Conservation (phyloP, 2,797 vertebrate species). For the Tamandua tetradactyla region DNA sequence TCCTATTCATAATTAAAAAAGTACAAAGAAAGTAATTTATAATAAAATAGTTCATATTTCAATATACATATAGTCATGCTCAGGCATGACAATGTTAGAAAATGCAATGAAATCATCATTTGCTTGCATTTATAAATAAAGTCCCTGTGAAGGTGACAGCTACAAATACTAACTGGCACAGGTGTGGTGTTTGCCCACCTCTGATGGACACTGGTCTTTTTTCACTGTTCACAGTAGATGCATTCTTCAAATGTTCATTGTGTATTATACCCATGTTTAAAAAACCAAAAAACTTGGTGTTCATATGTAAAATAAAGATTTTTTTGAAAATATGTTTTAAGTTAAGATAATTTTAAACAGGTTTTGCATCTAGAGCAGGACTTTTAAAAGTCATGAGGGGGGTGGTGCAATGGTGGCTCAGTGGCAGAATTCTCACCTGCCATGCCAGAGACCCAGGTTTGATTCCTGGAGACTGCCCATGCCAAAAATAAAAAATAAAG, state of each 20-base stretch:
- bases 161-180: background rate
- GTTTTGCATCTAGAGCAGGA: background rate
- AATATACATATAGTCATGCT: background rate
- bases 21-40: slow-evolving; percentile 14
- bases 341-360: background rate
- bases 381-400: background rate
- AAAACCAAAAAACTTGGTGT: background rate
- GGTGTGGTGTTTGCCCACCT: background rate
- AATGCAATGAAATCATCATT: slow-evolving; percentile 18
- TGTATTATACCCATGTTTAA: too few species aligned
- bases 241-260: too few species aligned
- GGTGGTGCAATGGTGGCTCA: too few species aligned
- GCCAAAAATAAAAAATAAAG: too few species aligned
- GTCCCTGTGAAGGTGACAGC: background rate
- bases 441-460: too few species aligned
- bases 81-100: background rate
- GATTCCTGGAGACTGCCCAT: too few species aligned
- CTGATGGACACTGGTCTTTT: background rate
- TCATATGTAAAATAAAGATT: slow-evolving; percentile 4
- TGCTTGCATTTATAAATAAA: slow-evolving; percentile 17
- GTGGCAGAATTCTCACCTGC: too few species aligned
- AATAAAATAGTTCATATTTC: slow-evolving; percentile 35
- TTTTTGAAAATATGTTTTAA: background rate
- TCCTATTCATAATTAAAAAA: too few species aligned
- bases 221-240: background rate